A percentile compares a stretch with the other conserved stretches of the same genome.
Conservation (phyloP, 30 jellyfish, hydroid and myxozoan genomes). For the Aurelia sp. region DNA sequence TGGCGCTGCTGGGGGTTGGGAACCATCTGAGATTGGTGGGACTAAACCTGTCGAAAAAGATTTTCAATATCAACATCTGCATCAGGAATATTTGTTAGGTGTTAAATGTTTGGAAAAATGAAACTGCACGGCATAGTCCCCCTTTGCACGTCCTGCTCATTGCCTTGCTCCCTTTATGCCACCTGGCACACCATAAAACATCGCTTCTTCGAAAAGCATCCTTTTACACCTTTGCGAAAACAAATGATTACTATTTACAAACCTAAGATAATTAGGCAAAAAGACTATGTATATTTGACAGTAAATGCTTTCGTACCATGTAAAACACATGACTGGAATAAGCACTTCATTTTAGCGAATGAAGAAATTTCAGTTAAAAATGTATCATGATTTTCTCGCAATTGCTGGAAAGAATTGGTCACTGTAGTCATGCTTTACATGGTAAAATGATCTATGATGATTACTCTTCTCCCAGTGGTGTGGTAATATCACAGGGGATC, state of each 20-base stretch:
- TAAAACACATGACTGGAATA: no score
- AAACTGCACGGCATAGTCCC: constrained; percentile 23
- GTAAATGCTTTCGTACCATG: no score
- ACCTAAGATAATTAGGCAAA: neutral
- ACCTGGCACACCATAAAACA: constrained; percentile 33
- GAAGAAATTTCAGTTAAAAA: no score
- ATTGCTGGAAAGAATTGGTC: no score
- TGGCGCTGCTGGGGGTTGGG: constrained; percentile 64
- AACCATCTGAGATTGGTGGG: constrained; percentile 76
- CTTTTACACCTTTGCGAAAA: neutral
- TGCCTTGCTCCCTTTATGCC: constrained; percentile 77
- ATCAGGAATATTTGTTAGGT: no score
- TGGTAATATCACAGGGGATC: no score
- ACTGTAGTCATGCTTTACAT: no score
- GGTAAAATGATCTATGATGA: no score
- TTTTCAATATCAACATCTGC: neutral
- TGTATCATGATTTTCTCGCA: no score
- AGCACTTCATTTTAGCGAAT: no score
- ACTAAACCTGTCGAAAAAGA: constrained; percentile 52
- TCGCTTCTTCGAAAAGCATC: neutral
- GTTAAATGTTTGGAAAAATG: neutral
- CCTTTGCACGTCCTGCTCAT: constrained; percentile 17
- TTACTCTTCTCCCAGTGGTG: no score
- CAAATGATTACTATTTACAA: neutral
- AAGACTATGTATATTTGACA: no score